Conservation (phyloP, 2,113 vertebrate species). For the Lepisosteus oculatus region DNA sequence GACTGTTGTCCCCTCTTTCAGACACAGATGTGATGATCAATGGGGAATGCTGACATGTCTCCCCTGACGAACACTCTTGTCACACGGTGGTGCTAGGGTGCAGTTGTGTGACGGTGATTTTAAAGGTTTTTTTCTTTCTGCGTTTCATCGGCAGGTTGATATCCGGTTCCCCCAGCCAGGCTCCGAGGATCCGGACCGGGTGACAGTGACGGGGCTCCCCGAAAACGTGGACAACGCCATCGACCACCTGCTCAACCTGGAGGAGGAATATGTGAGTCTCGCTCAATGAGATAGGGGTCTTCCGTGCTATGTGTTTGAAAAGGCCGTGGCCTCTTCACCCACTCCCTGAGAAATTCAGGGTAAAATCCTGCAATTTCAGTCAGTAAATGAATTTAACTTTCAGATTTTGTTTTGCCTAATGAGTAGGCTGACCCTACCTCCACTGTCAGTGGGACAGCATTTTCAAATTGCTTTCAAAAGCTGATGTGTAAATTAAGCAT, state of each 20-base stretch:
- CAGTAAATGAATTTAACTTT: not conserved
- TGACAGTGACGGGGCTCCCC: conserved; percentile 71
- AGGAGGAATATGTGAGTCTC: conserved; percentile 76
- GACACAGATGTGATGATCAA: too few relatives aligned
- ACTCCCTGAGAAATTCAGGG: not conserved
- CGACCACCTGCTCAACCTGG: conserved; percentile 75
- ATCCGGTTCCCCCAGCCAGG: conserved; percentile 74
- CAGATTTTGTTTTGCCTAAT: not conserved
- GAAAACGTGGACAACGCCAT: conserved; percentile 72
- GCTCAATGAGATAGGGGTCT: too few relatives aligned
- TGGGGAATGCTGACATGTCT: not conserved
- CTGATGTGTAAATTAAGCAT: too few relatives aligned
- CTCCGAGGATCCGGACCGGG: conserved; percentile 69
- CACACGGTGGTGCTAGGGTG: not conserved
- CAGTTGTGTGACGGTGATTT: not conserved
- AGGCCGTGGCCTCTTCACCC: not conserved
- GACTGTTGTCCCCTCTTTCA: too few relatives aligned
- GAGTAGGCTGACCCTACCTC: too few relatives aligned
- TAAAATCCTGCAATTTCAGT: not conserved
- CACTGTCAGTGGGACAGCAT: too few relatives aligned
- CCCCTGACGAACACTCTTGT: not conserved
- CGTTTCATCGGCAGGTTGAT: conserved; percentile 58
- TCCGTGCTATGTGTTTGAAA: not conserved
- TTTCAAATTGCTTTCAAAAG: too few relatives aligned
- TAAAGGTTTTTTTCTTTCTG: not conserved